Evolutionary conservation across 2,113 vertebrate species (phyloP), one percentile per base, ranked within the genome.

Genomic region (Campylomormyrus tamandua): DNA sequence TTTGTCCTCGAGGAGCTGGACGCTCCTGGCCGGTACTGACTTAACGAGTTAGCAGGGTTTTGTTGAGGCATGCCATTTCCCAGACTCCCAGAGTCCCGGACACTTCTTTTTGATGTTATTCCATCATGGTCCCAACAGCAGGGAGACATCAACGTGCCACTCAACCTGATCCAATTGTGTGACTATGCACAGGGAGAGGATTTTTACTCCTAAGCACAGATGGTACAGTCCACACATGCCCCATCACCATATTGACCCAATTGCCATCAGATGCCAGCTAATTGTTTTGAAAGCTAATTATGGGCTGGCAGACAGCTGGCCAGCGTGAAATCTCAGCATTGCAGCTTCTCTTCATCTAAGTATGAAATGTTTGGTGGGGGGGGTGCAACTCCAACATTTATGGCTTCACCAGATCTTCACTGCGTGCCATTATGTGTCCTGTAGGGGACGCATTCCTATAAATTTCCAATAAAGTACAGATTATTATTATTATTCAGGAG

Each of bases 271-370:
- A 86, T 27, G 13, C 49, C 45, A 27, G 48, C 19, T 86, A 27
- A 49, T 86, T 86, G 48, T 50, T 86, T 48, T 27, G 48, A 50
- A 49, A 86, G 83, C n/a, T 86, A 86, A 86, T 86, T 86, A 86
- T 15, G 27, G 21, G 45, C 46, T 4, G 83, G n/a, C 45, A 24
- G n/a, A 50, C 83, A 48, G 83, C 83, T 49, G 83, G 83, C 46
- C 45, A 48, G 13, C 0, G 1, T 70, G 62, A 70, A 70, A 4
- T 70, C 62, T 31, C 62, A 70, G 62, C 27, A 27, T 27, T 27
- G 8, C 35, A 39, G 15, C 74, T 42, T 80, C 74, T 42, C 19
- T 42, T 80, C 3, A 42, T 80, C 74, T 80, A 35, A 80, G 74
- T 80, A 80, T 42, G 4, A 42, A 80, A 39, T 80, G 17, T 80